Evolutionary conservation across 2,797 vertebrate genomes (phyloP), one percentile per base, ranked within the genome.

Genomic region (Pteropus rufus): DNA sequence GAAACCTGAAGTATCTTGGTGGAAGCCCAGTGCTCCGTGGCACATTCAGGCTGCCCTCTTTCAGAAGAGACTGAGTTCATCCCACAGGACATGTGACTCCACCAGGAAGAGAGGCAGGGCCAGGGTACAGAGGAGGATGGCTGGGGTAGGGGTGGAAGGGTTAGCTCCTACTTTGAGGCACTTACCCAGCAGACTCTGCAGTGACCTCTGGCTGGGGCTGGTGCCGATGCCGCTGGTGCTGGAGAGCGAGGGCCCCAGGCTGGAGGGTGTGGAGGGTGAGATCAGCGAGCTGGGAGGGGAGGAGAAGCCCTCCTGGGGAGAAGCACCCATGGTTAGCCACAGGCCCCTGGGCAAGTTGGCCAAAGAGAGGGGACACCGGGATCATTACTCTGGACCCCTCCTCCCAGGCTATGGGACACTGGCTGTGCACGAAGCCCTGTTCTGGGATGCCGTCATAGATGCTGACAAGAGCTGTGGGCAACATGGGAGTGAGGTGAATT

Each of bases 121-220:
- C 15, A 31, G 65, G 23, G 3, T 8, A 54, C 24, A 85, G 39
- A 75, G 75, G 34, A 82, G 16, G 6, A 10, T 19, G 31, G 64
- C 54, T 36, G 19, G 21, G 62, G 29, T 0, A 46, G 12, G 52
- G n/a, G 10, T 21, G 49, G 69, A 49, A 67, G 83, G 36, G 46
- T 19, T 34, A 67, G 87, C 39, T 14, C 12, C 34, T 1, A 16
- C 2, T 10, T 14, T 29, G 6, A 26, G 3, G 2, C 7, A 23
- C 97, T 97, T 98, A 99, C 99, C 99, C 94, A 99, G 97, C 97
- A 99, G 98, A 98, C 94, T 99, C 89, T 99, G 99, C 97, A 99
- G 98, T 0, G 99, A 98, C 54, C 99, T 99, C 98, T 98, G 98
- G 96, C 99, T 99, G 72, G 99, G 98, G 96, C 99, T 99, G 96